These are phyloP conservation scores for Eremobia ochroleuca DNA, from an alignment of 2,888 invertebrate genomes.

Conservation along the genomic window DNA sequence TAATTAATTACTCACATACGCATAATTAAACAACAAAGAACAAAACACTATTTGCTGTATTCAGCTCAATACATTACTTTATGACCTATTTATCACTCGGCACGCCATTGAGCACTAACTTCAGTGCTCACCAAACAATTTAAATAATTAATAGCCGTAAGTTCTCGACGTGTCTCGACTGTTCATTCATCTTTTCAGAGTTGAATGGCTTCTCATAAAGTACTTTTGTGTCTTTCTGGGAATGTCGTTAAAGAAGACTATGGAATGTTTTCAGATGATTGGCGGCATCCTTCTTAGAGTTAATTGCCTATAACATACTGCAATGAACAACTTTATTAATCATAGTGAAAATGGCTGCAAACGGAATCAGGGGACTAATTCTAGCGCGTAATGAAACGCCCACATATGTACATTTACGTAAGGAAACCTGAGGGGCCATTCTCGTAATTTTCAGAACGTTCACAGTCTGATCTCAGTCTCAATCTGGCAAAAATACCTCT, in stretches of 20 bases:
- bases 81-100: conserved; percentile 30
- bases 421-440: neutral
- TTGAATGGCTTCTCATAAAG: conserved; percentile 14
- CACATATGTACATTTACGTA: too few relatives aligned
- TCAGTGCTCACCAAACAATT: conserved; percentile 28
- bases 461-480: neutral
- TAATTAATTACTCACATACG: conserved; percentile 9
- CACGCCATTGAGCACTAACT: conserved; percentile 8
- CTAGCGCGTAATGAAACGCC: neutral
- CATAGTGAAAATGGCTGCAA: neutral
- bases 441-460: neutral
- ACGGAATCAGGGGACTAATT: neutral
- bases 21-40: conserved; percentile 4
- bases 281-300: neutral
- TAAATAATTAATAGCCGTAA: conserved; percentile 42
- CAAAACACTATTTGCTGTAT: conserved; percentile 32
- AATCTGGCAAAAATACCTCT: neutral
- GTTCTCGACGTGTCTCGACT: conserved; percentile 23
- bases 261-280: conserved; percentile 12
- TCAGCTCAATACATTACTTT: conserved; percentile 10
- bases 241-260: neutral
- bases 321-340: neutral
- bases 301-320: neutral
- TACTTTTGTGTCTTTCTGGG: neutral
- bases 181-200: conserved; percentile 46